phyloP scores from a whole-genome alignment of 2,113 vertebrate genomes.

The Anolis sagrei region DNA sequence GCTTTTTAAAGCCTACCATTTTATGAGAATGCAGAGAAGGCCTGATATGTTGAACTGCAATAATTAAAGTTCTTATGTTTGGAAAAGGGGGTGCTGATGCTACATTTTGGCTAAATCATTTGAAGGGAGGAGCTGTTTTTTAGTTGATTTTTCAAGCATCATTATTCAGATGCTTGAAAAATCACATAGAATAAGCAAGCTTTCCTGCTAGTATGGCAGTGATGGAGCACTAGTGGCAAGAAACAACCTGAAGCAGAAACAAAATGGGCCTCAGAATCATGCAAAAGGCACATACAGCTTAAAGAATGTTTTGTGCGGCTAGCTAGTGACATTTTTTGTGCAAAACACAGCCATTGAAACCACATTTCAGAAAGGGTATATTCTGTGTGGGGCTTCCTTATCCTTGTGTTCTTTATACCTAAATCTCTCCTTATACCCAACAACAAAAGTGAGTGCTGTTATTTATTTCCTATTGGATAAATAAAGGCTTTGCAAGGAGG shows the following conservation, averaged over 20 bases:
- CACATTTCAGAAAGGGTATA: not conserved
- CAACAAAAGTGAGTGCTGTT: not conserved
- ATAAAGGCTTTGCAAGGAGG: not conserved
- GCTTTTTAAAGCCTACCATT: not conserved
- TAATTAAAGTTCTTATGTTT: not conserved
- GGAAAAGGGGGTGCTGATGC: not conserved
- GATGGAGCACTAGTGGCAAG: not conserved
- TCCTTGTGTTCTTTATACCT: not conserved
- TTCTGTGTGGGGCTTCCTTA: not conserved
- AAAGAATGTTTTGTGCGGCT: too few species aligned
- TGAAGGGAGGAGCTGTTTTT: too few species aligned
- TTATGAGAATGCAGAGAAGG: not conserved
- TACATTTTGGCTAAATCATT: too few species aligned
- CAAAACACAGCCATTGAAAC: not conserved
- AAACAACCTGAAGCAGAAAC: not conserved
- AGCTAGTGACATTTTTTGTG: too few species aligned
- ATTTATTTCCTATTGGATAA: not conserved
- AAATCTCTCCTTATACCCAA: not conserved
- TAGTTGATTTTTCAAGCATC: not conserved
- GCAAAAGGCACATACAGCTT: not conserved
- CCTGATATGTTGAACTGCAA: not conserved
- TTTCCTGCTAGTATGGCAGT: not conserved
- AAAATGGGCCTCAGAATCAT: not conserved
- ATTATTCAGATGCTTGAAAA: not conserved
- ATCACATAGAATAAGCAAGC: not conserved